Evolutionary conservation across 2,888 invertebrate species (phyloP), one percentile per base, ranked within the genome.

Genomic region (Synergus japonicus): DNA sequence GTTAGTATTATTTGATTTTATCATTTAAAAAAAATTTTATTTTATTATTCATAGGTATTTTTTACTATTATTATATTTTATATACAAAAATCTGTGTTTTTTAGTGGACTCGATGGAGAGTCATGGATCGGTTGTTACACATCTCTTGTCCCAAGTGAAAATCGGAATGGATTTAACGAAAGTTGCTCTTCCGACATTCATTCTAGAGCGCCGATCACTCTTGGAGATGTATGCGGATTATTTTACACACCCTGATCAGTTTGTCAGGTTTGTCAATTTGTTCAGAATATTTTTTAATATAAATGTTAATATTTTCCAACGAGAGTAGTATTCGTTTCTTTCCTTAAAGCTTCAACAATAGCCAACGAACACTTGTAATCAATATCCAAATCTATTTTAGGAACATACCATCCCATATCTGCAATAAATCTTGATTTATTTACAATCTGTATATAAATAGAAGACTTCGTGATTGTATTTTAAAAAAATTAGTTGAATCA

Each of bases 151-250:
- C 1, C 99, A 99, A 93, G 98, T 99, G 84, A 97, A 98, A 93
- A 98, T 99, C 90, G 99, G 99, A 83, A 99, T 99, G 99, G 99
- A 99, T 93, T 95, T 99, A 90, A 99, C 99, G 13, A 99, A 99
- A 94, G 98, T 98, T 83, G 98, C 98, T 77, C 94, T 99, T 84
- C 99, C 99, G 37, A 99, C 99, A 43, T 99, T 99, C 91, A 99
- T 99, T 87, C 93, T 99, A 87, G 99, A 99, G 92, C 95, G 98
- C 92, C 95, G 99, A 83, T 99, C 99, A 0, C 94, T 99, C 60
- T 94, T 99, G 69, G 99, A 99, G 93, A 99, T 99, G 99, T 99
- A 99, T 92, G 99, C 99, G 76, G 99, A 99, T 93, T 99, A 99
- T 92, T 99, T 99, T 93, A 98, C 99, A 13, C 99, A 99, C 94